A percentile compares a stretch with the other conserved stretches of the same genome.
Conservation (phyloP, 2,113 vertebrate species). For the Brachyistius frenatus region DNA sequence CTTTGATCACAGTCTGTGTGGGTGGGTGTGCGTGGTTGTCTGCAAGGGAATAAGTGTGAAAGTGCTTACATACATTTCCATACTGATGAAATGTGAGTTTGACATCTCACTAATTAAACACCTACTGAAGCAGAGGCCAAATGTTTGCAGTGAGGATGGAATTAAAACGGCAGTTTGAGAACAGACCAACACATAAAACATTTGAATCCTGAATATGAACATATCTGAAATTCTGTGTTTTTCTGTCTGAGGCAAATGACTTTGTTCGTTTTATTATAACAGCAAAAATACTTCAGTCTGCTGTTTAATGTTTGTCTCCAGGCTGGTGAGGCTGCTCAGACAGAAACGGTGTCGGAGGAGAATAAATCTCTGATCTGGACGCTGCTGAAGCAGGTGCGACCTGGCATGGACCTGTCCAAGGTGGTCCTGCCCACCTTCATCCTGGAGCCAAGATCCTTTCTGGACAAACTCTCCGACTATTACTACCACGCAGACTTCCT, state of each 20-base stretch:
- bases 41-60: conserved; percentile 22
- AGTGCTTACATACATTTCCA: conserved; percentile 26
- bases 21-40: conserved; percentile 4
- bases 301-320: conserved; percentile 54
- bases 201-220: background rate
- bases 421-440: conserved; percentile 98
- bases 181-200: background rate
- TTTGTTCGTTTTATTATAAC: background rate
- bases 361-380: conserved; percentile 99
- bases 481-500: conserved; percentile 98
- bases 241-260: background rate
- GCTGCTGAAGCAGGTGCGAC: conserved; percentile 96
- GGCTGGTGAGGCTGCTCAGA: conserved; percentile 97
- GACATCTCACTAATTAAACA: conserved; percentile 62
- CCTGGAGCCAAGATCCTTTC: conserved; percentile 95
- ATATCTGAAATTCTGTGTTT: background rate
- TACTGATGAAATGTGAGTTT: conserved; percentile 16
- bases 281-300: background rate
- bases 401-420: conserved; percentile 98
- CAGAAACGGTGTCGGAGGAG: conserved; percentile 98
- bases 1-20: conserved; percentile 38
- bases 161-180: conserved; percentile 8
- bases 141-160: background rate
- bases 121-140: conserved; percentile 8
- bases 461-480: conserved; percentile 99